phyloP scores from a whole-genome alignment of 2,888 invertebrate genomes.

The Orchestes rusci region DNA sequence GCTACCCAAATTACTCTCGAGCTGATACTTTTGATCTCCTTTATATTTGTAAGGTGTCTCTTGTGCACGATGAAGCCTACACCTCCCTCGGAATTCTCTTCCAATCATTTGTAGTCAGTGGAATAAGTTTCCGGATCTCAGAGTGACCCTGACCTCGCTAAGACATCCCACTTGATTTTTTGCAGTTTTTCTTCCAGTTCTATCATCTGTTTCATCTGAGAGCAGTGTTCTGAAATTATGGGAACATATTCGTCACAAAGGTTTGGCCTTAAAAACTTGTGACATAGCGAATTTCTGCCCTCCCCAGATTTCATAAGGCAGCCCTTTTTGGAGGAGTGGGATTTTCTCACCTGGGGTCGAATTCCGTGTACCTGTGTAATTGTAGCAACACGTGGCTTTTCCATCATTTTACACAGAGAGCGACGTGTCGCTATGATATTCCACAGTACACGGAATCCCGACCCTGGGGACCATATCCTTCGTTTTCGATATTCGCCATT shows the following conservation, averaged over 20 bases:
- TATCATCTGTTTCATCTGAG: too few species aligned
- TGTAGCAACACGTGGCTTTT: too few species aligned
- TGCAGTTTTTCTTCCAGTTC: background rate
- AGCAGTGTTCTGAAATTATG: background rate
- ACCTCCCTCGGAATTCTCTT: background rate
- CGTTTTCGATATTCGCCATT: slow-evolving; percentile 1
- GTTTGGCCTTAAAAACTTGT: background rate
- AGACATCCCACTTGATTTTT: background rate
- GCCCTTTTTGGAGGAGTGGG: background rate
- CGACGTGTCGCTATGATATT: too few species aligned
- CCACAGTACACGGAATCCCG: too few species aligned
- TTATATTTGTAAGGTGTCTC: slow-evolving; percentile 1
- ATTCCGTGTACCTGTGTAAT: too few species aligned
- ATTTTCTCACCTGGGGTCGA: background rate
- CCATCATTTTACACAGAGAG: too few species aligned
- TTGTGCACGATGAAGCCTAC: slow-evolving; percentile 1
- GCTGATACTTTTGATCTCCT: background rate
- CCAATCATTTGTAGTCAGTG: background rate
- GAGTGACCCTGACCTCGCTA: background rate
- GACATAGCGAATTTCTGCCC: background rate
- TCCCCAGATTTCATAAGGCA: background rate
- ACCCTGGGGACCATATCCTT: background rate
- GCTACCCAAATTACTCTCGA: background rate
- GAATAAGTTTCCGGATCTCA: background rate
- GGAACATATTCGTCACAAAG: background rate